Conservation (phyloP, 2,888 invertebrate species). For the Ormyrus labotus region DNA sequence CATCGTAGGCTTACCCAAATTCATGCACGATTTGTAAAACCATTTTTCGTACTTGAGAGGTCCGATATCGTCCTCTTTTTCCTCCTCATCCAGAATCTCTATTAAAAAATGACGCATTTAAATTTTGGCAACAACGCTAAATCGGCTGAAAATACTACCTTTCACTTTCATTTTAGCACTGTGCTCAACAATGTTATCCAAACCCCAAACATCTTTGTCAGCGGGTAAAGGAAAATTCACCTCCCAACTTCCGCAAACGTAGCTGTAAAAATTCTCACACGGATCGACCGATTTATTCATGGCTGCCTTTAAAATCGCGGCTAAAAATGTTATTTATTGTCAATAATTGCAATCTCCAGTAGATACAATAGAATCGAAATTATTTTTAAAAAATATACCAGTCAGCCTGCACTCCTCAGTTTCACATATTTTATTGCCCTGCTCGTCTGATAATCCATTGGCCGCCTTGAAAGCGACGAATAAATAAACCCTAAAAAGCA, state of each 20-base stretch:
- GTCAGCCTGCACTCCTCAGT: no score
- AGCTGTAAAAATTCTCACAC: conserved; percentile 75
- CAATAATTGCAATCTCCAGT: no score
- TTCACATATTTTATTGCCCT: no score
- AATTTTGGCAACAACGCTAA: not conserved
- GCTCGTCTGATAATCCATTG: no score
- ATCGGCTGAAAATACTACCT: not conserved
- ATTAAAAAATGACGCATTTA: not conserved
- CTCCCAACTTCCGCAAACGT: conserved; percentile 68
- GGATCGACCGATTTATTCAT: conserved; percentile 71
- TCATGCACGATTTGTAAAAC: conserved; percentile 52
- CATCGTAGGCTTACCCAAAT: conserved; percentile 36
- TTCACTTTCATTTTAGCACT: not conserved
- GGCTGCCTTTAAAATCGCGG: no score
- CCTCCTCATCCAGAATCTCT: conserved; percentile 52
- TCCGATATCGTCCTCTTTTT: conserved; percentile 35
- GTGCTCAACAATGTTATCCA: not conserved
- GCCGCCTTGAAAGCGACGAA: no score
- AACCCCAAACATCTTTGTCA: not conserved
- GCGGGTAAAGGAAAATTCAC: conserved; percentile 5
- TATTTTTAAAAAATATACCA: no score
- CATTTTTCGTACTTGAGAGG: conserved; percentile 51
- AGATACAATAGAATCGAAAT: no score
- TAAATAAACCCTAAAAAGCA: no score
- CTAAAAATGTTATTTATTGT: no score